A percentile compares a stretch with the other conserved stretches of the same genome.
Conservation (phyloP, 2,113 vertebrate species). For the Hystrix brachyura region DNA sequence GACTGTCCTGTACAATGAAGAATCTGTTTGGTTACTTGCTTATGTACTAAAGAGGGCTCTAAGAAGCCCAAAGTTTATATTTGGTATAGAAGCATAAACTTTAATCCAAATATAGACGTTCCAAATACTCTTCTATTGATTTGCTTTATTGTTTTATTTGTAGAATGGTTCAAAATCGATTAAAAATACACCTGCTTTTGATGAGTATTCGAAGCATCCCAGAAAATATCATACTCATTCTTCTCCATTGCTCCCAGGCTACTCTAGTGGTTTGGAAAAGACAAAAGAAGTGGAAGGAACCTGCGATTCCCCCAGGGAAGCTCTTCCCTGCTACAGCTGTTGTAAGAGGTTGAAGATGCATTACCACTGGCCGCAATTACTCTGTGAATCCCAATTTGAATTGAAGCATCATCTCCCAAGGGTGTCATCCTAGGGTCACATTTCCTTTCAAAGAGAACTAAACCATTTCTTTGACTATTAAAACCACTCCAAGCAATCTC, state of each 20-base stretch:
- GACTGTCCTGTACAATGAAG: background rate
- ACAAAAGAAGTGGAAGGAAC: constrained; percentile 44
- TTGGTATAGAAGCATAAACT: background rate
- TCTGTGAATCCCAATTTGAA: constrained; percentile 77
- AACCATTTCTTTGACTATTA: constrained; percentile 65
- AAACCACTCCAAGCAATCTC: background rate
- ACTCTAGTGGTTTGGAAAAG: background rate
- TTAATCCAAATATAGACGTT: background rate
- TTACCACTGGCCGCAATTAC: constrained; percentile 73
- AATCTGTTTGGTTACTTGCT: background rate
- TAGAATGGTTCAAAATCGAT: constrained; percentile 39
- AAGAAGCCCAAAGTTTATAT: constrained; percentile 25
- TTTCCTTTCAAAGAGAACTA: constrained; percentile 68
- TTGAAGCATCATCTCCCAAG: constrained; percentile 72
- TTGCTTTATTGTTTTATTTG: constrained; percentile 27
- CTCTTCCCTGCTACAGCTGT: constrained; percentile 54
- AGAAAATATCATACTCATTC: background rate
- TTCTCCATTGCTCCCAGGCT: constrained; percentile 66
- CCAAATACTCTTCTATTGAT: background rate
- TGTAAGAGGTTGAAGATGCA: constrained; percentile 68
- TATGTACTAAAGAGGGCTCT: background rate
- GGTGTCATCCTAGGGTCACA: constrained; percentile 64
- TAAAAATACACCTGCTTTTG: background rate
- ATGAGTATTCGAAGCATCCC: constrained; percentile 33
- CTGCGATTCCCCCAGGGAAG: constrained; percentile 21